Evolutionary conservation across 2,888 invertebrate genomes (phyloP), one percentile per base, ranked within the genome.

Genomic region (Tuberolachnus salignus): DNA sequence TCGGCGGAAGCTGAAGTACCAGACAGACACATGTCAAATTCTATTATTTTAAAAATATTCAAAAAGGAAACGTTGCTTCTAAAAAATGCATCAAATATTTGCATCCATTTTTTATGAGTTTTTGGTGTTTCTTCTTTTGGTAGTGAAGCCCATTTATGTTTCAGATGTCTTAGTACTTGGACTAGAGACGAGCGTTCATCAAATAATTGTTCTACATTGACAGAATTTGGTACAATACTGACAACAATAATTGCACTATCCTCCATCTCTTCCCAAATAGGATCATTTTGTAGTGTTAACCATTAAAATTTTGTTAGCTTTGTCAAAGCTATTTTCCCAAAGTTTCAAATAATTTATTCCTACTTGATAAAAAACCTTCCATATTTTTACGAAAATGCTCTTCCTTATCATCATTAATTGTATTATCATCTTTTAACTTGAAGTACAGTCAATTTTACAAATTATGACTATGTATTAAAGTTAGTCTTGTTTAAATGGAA

Each of bases 11-110:
- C 61, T 42, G 42, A 64, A 64, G 46, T 64, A 26, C 64, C 64
- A 44, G 46, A 46, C 64, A 64, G 64, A 64, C 64, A 64, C 64
- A 64, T 64, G 23, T 44, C 44, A 46, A 64, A 64, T 64, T 64
- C 63, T 44, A 64, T 64, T 64, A 64, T 64, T 44, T 64, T 64
- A 64, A 42, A 64, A 64, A 64, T 64, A 64, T 64, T 44, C 42
- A 64, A 64, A 64, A 64, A 64, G 8, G 61, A 63, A 63, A 64
- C 64, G 64, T 64, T 64, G 64, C 64, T 64, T 64, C 64, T 64
- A 46, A 64, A 64, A 64, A 64, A 46, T 64, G 64, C 44, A 64
- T 64, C 44, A 46, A 64, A 64, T 64, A 64, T 64, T 9, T 64
- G 3, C 64, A 10, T 64, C 46, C 64, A 64, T 64, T 64, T 64